A percentile compares a stretch with the other conserved stretches of the same genome.
Evolutionary conservation across 2,888 invertebrate species (phyloP).

Genomic region (Gymnosoma rotundatum): DNA sequence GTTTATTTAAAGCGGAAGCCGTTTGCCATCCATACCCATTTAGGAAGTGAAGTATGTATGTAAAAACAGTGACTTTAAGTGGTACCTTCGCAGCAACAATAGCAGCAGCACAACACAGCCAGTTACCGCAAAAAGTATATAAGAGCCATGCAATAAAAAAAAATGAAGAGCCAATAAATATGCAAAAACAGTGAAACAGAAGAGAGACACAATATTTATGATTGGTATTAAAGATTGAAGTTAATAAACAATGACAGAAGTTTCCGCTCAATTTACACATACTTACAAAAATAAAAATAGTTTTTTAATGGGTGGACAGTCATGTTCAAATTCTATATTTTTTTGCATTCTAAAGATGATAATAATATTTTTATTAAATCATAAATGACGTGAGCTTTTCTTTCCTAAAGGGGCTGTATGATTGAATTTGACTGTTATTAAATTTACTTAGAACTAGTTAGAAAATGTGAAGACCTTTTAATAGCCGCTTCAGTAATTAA

Average conservation of each 20-base stretch:
- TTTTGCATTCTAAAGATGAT: background rate
- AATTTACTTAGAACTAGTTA: slow-evolving; percentile 16
- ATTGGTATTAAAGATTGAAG: slow-evolving; percentile 56
- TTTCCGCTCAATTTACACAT: slow-evolving; percentile 57
- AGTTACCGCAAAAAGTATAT: background rate
- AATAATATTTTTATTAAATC: background rate
- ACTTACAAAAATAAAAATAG: slow-evolving; percentile 1
- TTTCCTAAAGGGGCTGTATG: too few relatives aligned
- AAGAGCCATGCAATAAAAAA: slow-evolving; percentile 26
- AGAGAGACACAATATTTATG: slow-evolving; percentile 39
- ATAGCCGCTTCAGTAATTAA: background rate
- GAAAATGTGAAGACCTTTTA: slow-evolving; percentile 28
- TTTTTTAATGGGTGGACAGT: background rate
- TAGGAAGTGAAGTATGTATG: slow-evolving; percentile 46
- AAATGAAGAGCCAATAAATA: slow-evolving; percentile 27
- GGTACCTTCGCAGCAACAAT: slow-evolving; percentile 6
- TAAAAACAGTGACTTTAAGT: slow-evolving; percentile 36
- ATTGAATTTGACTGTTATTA: slow-evolving; percentile 13
- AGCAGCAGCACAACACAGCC: slow-evolving; percentile 3
- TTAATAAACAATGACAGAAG: slow-evolving; percentile 64
- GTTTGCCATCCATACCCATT: slow-evolving; percentile 57
- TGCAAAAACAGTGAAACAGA: slow-evolving; percentile 46
- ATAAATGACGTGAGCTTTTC: background rate
- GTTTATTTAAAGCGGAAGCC: slow-evolving; percentile 68
- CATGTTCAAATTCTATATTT: too few relatives aligned